Evolutionary conservation across 2,888 invertebrate genomes (phyloP), one percentile per base, ranked within the genome.

Genomic region (Siphonodentalium dalli): DNA sequence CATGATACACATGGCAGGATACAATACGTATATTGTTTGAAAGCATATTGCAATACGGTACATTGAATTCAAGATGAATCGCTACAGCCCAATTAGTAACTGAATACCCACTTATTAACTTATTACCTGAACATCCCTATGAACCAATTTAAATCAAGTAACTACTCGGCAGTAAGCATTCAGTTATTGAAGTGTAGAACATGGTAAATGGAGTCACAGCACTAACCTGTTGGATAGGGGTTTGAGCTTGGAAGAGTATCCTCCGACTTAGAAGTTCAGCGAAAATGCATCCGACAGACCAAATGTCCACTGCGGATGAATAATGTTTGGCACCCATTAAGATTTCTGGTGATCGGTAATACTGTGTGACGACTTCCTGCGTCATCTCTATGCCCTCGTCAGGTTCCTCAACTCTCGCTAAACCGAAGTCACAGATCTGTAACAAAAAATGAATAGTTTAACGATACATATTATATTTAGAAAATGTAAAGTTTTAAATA

Each of bases 261-360:
- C 97, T 87, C 63, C 98, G 86, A 53, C 96, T 93, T 42, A 99
- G 87, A 56, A 99, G 87, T 82, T 99, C 99, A 33, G 97, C 98
- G 81, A 99, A 98, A 82, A 99, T 99, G 84, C 99, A 99, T 40
- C 99, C 99, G 39, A 99, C 97, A 37, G 95, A 95, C 99, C 99
- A 99, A 48, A 99, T 93, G 82, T 99, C 99, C 39, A 99, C 94
- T 4, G 96, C 93, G 9, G 92, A 91, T 7, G 93, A 90, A 84
- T 99, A 99, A 81, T 97, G 95, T 72, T 92, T 90, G 27, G 98
- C 95, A 27, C 99, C 99, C 97, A 99, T 98, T 58, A 99, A 86
- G 74, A 99, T 93, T 85, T 99, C 99, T 0, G 99, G 99, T 21
- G 98, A 96, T 65, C 99, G 88, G 85, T 99, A 99, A 85, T 99